A percentile compares a stretch with the other conserved stretches of the same genome.
Conservation (phyloP, 2,797 vertebrate species). For the Pseudochaenichthys georgianus region DNA sequence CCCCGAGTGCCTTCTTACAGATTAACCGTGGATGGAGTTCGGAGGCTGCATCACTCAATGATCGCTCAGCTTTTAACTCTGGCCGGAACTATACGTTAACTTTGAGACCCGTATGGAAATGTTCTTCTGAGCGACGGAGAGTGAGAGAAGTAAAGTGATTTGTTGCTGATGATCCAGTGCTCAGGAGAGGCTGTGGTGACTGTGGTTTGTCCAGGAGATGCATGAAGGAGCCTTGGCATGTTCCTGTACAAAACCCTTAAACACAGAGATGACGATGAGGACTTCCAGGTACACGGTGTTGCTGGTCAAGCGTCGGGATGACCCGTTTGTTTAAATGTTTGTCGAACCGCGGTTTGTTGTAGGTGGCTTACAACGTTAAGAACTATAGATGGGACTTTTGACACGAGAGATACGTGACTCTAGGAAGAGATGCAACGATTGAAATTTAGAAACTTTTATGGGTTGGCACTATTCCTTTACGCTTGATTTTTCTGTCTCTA, state of each 20-base stretch:
- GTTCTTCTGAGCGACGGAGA: constrained; percentile 26
- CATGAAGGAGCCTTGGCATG: constrained; percentile 79
- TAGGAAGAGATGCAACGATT: neutral
- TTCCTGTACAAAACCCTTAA: constrained; percentile 87
- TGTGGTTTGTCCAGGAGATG: constrained; percentile 80
- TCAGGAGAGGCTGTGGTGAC: constrained; percentile 62
- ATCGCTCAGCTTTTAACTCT: constrained; percentile 80
- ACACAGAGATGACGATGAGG: constrained; percentile 85
- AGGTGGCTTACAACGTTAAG: neutral
- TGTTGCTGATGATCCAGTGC: constrained; percentile 51
- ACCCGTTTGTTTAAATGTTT: constrained; percentile 29
- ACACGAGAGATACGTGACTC: neutral
- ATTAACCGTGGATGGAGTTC: constrained; percentile 79
- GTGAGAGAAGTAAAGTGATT: constrained; percentile 16
- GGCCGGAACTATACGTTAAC: constrained; percentile 51
- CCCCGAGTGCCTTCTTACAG: constrained; percentile 77
- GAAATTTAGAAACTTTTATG: neutral
- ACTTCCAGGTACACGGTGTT: constrained; percentile 77
- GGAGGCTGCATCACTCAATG: constrained; percentile 64
- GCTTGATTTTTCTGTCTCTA: neutral
- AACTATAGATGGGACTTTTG: neutral
- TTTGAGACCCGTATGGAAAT: constrained; percentile 64
- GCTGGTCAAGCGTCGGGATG: constrained; percentile 34
- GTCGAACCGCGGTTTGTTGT: constrained; percentile 15
- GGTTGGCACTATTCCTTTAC: neutral